Evolutionary conservation across 2,113 vertebrate species (phyloP), one percentile per base, ranked within the genome.

Genomic region (Neopipo cinnamomea): DNA sequence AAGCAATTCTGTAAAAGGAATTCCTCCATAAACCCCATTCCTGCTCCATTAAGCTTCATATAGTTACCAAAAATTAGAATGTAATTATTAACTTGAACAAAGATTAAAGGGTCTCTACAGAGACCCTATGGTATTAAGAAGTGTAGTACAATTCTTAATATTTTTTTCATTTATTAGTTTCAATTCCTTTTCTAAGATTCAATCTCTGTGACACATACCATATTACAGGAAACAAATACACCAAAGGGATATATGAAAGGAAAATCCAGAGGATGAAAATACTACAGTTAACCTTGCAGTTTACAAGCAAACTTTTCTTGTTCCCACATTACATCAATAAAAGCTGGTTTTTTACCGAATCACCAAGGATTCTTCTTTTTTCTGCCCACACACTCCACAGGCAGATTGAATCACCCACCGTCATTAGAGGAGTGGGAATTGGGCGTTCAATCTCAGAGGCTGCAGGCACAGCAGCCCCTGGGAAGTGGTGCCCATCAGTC

Each of bases 71-170:
- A 82, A 67, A 91, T 56, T 89, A 74, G 67, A 93, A 72, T 39
- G 2, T 65, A 93, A 75, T 91, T 91, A 84, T 65, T 78, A 90
- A 85, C 44, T 37, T 89, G 74, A 83, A 75, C 53, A 85, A 87
- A 53, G 59, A 71, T 53, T 63, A 90, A 84, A 84, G 31, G 2
- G 0, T 90, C 49, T 71, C 39, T 61, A 22, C 50, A 74, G 71
- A 86, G 61, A 84, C 55, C 21, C 61, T 42, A 16, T 1, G 7
- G 30, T 22, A 71, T 62, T 71, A 67, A 35, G 33, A 74, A 84
- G 19, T 8, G 7, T 27, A 31, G 12, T 47, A 56, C 4, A 3
- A 66, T 8, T 33, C 33, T n/a, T 66, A 65, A 27, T 52, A 55
- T 62, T 70, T 53, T 61, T 47, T 49, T 49, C 37, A 14, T 71